Evolutionary conservation across 2,797 vertebrate genomes (phyloP), one percentile per base, ranked within the genome.

Genomic region (Gadopsis bispinosus): DNA sequence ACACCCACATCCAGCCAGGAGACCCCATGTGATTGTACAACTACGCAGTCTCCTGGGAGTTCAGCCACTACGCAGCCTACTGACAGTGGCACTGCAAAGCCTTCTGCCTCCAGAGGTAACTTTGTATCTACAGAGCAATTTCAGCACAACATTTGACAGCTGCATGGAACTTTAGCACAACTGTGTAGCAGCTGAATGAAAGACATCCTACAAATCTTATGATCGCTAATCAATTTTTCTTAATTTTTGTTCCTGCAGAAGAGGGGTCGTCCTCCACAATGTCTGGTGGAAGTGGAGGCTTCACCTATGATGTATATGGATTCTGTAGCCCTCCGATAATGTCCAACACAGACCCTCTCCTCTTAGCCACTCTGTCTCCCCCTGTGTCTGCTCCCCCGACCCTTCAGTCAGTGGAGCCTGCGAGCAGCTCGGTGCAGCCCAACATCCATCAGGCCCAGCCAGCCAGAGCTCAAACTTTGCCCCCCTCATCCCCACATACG

Each of bases 1-100:
- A 97, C 96, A 8, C 91, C 96, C 4, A 70, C 91, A 43, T 83
- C 93, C 10, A 94, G 94, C 0, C 95, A 97, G 60, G 95, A 97
- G 26, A 95, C 95, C 7, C 93, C 96, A 0, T 95, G 95, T 0
- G 94, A 94, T 0, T 89, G 86, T n/a, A 90, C 87, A 9, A 70
- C 87, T 0, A 90, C 82, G 0, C 92, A 91, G 81, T 93, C 93
- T 43, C 91, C 88, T 9, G 91, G 94, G 54, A 95, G 90, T 56
- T 88, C 89, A 45, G 86, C 91, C 51, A 81, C 84, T 10, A 84
- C 83, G 29, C 94, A 94, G 74, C 90, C 83, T 56, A 80, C 88
- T 79, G 94, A 95, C 69, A 80, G 86, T 22, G 88, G 88, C 81
- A 91, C 91, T 35, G 88, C 91, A 62, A 90, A 90, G 70, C 91